Base-by-base conservation (phyloP, 2,888 invertebrate species). In the Leucophenga montana region DNA sequence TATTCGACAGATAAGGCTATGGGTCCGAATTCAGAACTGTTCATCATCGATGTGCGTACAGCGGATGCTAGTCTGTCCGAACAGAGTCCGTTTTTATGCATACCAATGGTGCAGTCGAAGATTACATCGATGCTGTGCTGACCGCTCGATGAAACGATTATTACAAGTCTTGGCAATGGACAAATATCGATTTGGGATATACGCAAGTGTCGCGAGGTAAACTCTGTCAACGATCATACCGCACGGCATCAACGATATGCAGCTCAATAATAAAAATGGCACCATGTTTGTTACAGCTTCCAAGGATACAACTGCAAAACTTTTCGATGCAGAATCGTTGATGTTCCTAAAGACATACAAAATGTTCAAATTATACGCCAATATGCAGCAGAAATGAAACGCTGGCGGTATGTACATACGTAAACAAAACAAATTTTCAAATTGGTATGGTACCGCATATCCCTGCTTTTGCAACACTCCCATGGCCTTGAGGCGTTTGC, bases 211-310 rank as follows among this genome's bases (percentile, higher is more conserved):
- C 95, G 96, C 85, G 93, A 94, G 88, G 87, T 95, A 33, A 92
- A 93, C 77, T 92, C 94, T 2, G 92, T 94, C 11, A 93, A 93
- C 76, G 97, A 96, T 79, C 98, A 99, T 87, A 92, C 92, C 6
- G 93, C 92, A n/a, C 71, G 92, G 94, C 79, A 97, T 99, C 80
- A 98, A 97, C 86, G 99, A 99, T 87, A 95, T 99, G 93, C 99
- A 99, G 89, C 91, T 95, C 86, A 96, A 95, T 68, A n/a, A n/a
- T n/a, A 94, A 95, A 78, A 97, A 99, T 85, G 94, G 94, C 22
- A 95, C 96, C 13, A 97, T 98, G 96, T 95, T 99, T 85, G 95
- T 99, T 46, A 97, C 99, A 0, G 97, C 99, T 1, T 98, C 97
- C 0, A 98, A 97, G 86, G 99, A 99, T 89, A 94, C 95, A 81